Evolutionary conservation across 1,140 invertebrate genomes (phyloP), one percentile per base, ranked within the genome.

Genomic region (Diorhabda sublineata): DNA sequence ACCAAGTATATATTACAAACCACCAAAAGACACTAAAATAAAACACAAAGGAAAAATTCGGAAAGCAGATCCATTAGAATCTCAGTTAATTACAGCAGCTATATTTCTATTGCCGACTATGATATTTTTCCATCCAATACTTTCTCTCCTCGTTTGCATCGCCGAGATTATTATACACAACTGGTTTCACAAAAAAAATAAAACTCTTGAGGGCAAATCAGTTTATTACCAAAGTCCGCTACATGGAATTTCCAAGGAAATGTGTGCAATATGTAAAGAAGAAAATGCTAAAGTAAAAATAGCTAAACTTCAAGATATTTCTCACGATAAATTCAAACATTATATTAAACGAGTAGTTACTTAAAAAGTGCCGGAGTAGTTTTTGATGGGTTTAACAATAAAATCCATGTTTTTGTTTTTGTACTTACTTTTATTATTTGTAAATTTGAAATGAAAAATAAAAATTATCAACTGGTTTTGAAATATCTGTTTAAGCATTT

Each of bases 171-270:
- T 81, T 5, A 73, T 87, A 66, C 86, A 88, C 71, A 78, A 82
- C 44, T 82, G 85, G 84, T 82, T 84, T 0, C 86, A 87, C 70
- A 82, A 82, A 52, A 87, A 84, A 73, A 87, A 87, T 68, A 82
- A 82, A 57, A 73, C 73, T 9, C 76, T 86, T 9, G 82, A 81
- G 68, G 79, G 84, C 61, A 78, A 82, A 47, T 80, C 79, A 8
- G 77, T 86, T 4, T 86, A 85, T 60, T 87, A 85, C 70, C 83
- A 85, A 61, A 87, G 85, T 56, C 86, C 86, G 0, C 78, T 87
- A 66, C 84, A 87, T 68, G 78, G 82, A 0, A 81, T 86, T 52
- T 82, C 84, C 3, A 84, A 86, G 2, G 85, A 87, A 69, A 87
- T 86, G 74, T 88, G 87, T 71, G 85, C 83, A 9, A 71, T 82